phyloP scores from a whole-genome alignment of 2,888 invertebrate species.

The Nemurella pictetii region DNA sequence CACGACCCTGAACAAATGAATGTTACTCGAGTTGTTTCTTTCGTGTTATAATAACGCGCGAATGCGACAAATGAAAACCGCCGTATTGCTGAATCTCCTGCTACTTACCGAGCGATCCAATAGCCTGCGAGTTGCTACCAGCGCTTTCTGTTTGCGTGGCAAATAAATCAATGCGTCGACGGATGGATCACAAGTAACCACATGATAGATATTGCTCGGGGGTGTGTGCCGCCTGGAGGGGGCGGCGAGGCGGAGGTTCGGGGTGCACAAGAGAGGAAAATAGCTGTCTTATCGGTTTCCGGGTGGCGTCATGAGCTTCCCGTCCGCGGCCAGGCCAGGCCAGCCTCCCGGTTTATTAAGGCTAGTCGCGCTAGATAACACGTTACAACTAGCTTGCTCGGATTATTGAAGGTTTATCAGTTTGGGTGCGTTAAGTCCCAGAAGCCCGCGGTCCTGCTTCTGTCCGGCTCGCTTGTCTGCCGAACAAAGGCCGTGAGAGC shows the following conservation, averaged over 20 bases:
- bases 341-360: background rate
- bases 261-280: background rate
- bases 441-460: background rate
- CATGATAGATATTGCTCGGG: background rate
- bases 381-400: constrained; percentile 24
- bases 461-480: background rate
- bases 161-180: background rate
- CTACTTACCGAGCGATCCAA: no score
- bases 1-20: no score
- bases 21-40: no score
- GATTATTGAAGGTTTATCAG: constrained; percentile 30
- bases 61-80: no score
- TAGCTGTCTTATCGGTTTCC: background rate
- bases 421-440: constrained; percentile 24
- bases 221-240: background rate
- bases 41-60: no score
- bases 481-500: background rate
- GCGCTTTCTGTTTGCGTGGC: background rate
- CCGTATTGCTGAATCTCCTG: no score
- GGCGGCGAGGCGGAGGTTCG: background rate
- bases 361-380: constrained; percentile 21
- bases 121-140: background rate
- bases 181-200: background rate
- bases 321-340: background rate
- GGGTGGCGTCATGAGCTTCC: background rate